phyloP scores from a whole-genome alignment of 1,140 invertebrate genomes.

The Sitophilus oryzae region DNA sequence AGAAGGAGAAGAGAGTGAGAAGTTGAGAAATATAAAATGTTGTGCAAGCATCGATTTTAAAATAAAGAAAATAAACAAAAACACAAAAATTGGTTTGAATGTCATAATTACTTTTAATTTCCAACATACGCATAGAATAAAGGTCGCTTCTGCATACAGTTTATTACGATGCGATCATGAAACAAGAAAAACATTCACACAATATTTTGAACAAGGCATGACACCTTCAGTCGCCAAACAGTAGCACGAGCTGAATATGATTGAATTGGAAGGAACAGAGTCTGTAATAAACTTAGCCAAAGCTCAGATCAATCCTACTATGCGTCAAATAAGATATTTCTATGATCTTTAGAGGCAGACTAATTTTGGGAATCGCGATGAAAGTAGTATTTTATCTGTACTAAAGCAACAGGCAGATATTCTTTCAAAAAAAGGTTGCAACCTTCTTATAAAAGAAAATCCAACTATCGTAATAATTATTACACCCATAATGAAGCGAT shows the following conservation, averaged over 20 bases:
- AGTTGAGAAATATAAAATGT: not conserved
- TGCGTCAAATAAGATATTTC: slow-evolving; percentile 7
- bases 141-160: too few species aligned
- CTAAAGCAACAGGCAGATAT: too few species aligned
- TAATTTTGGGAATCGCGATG: slow-evolving; percentile 9
- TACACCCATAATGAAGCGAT: slow-evolving; percentile 5
- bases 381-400: slow-evolving; percentile 7
- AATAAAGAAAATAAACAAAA: not conserved
- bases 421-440: slow-evolving; percentile 10
- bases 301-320: slow-evolving; percentile 5
- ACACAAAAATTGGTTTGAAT: not conserved
- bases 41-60: not conserved
- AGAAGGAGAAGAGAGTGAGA: not conserved
- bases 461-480: slow-evolving; percentile 11
- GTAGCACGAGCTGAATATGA: not conserved
- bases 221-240: too few species aligned
- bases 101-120: too few species aligned
- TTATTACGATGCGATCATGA: too few species aligned
- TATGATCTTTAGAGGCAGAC: slow-evolving; percentile 3
- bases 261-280: slow-evolving; percentile 1
- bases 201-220: too few species aligned
- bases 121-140: too few species aligned
- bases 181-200: too few species aligned
- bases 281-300: too few species aligned
- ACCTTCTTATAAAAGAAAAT: too few species aligned